These are phyloP conservation scores for Tympanoctomys barrerae DNA, from an alignment of 2,797 vertebrate species.

Conservation along the genomic window DNA sequence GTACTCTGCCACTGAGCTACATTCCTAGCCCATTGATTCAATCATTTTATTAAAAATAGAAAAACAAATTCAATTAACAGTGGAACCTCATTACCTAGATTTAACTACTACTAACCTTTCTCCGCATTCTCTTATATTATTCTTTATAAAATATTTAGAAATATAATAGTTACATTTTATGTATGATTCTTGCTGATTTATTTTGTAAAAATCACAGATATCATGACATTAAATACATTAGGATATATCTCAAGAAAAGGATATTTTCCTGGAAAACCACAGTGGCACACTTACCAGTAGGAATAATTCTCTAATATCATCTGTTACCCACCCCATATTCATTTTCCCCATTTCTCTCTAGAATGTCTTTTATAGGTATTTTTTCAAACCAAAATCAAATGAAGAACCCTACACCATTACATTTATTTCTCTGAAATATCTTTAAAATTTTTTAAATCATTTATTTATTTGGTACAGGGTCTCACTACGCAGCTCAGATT, in stretches of 20 bases:
- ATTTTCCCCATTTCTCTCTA: background rate
- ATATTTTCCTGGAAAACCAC: constrained; percentile 20
- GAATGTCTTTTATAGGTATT: constrained; percentile 12
- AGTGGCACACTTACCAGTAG: background rate
- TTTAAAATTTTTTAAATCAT: background rate
- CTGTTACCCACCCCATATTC: background rate
- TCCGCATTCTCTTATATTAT: background rate
- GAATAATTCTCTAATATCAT: background rate
- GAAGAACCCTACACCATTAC: background rate
- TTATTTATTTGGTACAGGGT: too few relatives aligned
- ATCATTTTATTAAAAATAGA: background rate
- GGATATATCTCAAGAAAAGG: background rate
- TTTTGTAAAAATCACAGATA: background rate
- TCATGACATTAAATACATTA: constrained; percentile 12
- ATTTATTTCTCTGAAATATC: background rate
- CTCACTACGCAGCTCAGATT: too few relatives aligned
- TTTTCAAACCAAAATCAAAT: constrained; percentile 20
- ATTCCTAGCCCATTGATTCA: background rate
- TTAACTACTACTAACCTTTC: background rate
- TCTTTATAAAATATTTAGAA: constrained; percentile 52
- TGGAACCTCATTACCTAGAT: background rate
- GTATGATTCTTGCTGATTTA: constrained; percentile 41
- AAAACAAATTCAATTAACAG: background rate
- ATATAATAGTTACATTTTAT: background rate
- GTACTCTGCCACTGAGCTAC: background rate